A percentile compares a stretch with the other conserved stretches of the same genome.
phyloP scores from a whole-genome alignment of 2,797 vertebrate species.

The Pangasius larnaudii region DNA sequence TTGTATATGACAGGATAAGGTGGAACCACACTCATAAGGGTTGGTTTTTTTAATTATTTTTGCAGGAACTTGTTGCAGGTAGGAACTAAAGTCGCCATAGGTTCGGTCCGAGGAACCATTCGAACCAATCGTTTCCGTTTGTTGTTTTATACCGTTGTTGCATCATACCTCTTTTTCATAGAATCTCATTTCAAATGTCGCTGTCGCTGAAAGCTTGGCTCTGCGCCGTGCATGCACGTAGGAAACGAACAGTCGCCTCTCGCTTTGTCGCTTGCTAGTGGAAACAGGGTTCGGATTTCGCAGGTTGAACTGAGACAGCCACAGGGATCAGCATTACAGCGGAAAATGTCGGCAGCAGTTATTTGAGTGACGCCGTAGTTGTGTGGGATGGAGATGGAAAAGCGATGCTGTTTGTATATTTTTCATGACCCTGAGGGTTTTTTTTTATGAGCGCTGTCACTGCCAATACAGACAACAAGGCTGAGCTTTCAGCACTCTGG shows the following conservation, averaged over 20 bases:
- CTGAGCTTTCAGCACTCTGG: conserved; percentile 1
- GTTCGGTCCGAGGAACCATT: not conserved
- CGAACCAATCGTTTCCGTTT: too few relatives aligned
- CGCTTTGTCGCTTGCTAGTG: not conserved
- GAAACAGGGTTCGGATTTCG: not conserved
- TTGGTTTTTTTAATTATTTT: not conserved
- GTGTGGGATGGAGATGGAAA: not conserved
- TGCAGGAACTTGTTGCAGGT: not conserved
- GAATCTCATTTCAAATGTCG: not conserved
- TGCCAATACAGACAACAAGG: not conserved
- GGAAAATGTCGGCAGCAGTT: not conserved
- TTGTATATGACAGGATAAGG: not conserved
- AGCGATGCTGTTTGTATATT: not conserved
- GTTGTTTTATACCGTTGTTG: not conserved
- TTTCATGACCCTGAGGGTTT: not conserved
- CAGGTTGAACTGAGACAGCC: not conserved
- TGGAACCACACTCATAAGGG: not conserved
- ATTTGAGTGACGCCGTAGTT: not conserved
- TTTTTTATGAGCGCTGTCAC: not conserved
- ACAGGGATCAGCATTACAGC: not conserved
- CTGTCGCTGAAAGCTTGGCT: not conserved
- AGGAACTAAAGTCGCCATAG: not conserved
- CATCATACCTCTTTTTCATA: not conserved
- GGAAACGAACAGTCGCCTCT: not conserved
- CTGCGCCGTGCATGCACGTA: not conserved